Evolutionary conservation across 2,113 vertebrate genomes (phyloP).

Genomic region (Stercorarius parasiticus): DNA sequence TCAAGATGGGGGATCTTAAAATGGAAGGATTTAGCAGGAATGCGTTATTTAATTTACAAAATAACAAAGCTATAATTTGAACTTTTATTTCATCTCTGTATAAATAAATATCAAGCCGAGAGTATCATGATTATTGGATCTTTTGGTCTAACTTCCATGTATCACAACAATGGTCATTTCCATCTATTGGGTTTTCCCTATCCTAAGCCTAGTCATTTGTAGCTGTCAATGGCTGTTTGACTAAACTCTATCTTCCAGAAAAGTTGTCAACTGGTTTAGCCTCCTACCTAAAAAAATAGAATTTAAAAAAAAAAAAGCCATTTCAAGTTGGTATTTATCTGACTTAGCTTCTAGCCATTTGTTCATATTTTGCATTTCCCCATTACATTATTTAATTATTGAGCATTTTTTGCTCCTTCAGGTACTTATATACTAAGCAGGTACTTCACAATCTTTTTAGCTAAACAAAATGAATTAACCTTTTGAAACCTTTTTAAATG

Average conservation of each 20-base stretch:
- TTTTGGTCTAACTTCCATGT: background rate
- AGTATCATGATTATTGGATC: background rate
- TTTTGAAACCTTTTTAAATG: constrained; percentile 27
- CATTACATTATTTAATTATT: background rate
- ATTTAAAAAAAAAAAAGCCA: background rate
- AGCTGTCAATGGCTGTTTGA: background rate
- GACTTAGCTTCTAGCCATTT: background rate
- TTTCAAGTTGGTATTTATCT: background rate
- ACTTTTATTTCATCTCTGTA: background rate
- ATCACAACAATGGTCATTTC: background rate
- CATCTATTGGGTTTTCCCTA: background rate
- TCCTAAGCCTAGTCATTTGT: background rate
- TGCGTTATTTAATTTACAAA: background rate
- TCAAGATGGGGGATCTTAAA: background rate
- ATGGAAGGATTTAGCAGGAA: background rate
- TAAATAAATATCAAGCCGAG: background rate
- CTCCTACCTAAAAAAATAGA: background rate
- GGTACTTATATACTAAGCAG: background rate
- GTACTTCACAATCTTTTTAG: background rate
- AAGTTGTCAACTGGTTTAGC: background rate
- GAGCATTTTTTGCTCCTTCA: background rate
- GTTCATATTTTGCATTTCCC: background rate
- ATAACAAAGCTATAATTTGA: background rate
- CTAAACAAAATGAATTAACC: constrained; percentile 28
- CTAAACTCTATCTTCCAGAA: background rate